Conservation (phyloP, 2,888 invertebrate genomes). For the Neoaliturus tenellus region DNA sequence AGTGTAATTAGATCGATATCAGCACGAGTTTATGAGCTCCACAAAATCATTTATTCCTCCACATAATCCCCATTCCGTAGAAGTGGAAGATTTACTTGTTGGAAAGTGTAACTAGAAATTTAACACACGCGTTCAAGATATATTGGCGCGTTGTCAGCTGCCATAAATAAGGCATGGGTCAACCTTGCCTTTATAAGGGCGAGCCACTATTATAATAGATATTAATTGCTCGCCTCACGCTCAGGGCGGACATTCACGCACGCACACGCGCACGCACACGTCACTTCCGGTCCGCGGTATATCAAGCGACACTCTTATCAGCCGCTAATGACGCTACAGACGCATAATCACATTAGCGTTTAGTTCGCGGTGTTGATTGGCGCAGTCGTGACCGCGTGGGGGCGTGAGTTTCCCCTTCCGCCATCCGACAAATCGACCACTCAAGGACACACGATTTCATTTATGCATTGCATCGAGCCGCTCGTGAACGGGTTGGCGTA, state of each 20-base stretch:
- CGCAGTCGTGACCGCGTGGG: constrained; percentile 42
- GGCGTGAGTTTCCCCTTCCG: constrained; percentile 12
- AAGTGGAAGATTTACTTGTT: constrained; percentile 11
- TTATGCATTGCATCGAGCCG: constrained; percentile 33
- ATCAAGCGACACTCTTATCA: constrained; percentile 39
- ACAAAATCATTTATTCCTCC: not conserved
- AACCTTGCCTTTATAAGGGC: constrained; percentile 38
- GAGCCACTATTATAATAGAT: constrained; percentile 8
- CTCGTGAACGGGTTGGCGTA: constrained; percentile 30
- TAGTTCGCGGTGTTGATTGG: constrained; percentile 42
- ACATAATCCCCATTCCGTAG: not conserved
- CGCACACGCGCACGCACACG: not conserved
- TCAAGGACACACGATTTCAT: constrained; percentile 52
- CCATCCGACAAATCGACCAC: constrained; percentile 40
- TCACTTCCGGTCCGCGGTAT: constrained; percentile 12
- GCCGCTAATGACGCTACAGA: constrained; percentile 40
- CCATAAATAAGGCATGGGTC: constrained; percentile 23
- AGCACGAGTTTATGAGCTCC: not conserved
- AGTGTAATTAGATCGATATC: not conserved
- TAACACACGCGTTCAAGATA: constrained; percentile 22
- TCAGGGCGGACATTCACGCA: not conserved
- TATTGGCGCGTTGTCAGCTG: not conserved
- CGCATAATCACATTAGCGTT: constrained; percentile 47
- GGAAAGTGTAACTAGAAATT: constrained; percentile 33
- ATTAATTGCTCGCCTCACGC: not conserved